Conservation (phyloP, 2,888 invertebrate genomes). For the Crossocerus cetratus region DNA sequence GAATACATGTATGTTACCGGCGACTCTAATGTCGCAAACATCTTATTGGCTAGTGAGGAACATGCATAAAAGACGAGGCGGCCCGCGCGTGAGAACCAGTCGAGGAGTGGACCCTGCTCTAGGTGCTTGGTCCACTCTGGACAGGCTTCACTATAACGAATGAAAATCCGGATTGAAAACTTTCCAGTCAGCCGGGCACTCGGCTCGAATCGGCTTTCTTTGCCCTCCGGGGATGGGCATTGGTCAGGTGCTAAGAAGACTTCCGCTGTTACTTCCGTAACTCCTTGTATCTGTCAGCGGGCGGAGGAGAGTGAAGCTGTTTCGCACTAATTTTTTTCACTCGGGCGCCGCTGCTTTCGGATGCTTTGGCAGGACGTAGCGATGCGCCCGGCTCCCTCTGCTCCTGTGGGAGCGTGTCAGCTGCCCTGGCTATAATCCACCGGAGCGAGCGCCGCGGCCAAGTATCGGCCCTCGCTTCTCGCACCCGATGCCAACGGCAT, state of each 20-base stretch:
- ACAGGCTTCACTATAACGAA: slow-evolving; percentile 53
- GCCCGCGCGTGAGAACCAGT: too few relatives aligned
- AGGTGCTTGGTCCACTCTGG: slow-evolving; percentile 35
- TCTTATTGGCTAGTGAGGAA: neutral
- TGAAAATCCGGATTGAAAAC: slow-evolving; percentile 60
- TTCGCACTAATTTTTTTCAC: slow-evolving; percentile 6
- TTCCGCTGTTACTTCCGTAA: slow-evolving; percentile 28
- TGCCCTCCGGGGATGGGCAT: slow-evolving; percentile 33
- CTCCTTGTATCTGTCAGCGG: slow-evolving; percentile 29
- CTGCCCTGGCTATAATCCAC: slow-evolving; percentile 71
- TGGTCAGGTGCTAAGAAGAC: slow-evolving; percentile 25
- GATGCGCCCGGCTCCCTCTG: slow-evolving; percentile 37
- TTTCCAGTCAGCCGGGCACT: slow-evolving; percentile 44
- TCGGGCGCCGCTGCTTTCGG: neutral
- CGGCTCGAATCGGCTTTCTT: slow-evolving; percentile 54
- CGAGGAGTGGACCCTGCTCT: neutral
- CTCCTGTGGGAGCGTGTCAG: slow-evolving; percentile 66
- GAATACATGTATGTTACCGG: neutral
- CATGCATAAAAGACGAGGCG: neutral
- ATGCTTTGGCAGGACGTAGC: neutral
- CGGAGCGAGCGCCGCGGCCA: slow-evolving; percentile 59
- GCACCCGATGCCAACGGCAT: slow-evolving; percentile 47
- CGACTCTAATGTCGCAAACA: neutral
- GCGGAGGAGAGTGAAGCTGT: slow-evolving; percentile 13
- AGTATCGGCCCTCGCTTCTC: slow-evolving; percentile 24